Base-by-base conservation (phyloP, 2,113 vertebrate species). In the Sinocyclocheilus anshuiensis region DNA sequence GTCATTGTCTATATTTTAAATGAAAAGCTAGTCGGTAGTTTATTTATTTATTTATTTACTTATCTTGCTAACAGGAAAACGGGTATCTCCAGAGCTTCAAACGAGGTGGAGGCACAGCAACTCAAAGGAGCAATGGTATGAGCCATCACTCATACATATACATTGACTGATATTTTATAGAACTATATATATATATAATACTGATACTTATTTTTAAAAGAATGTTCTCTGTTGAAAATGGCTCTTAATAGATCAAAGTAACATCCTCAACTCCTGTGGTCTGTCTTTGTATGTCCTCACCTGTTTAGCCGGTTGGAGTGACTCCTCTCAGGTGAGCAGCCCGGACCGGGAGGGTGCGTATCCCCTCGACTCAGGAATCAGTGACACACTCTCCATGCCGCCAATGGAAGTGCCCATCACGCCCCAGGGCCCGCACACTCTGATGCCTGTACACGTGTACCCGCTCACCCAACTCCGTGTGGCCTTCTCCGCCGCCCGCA, bases 311-410 rank as follows among this genome's bases (percentile, higher is more conserved):
- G 95, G 95, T 82, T 99, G 97, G 97, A 98, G 96, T 50, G 97
- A 98, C 90, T 97, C 96, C 15, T 98, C 98, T 78, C 97, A 97
- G 91, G 95, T 98, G 92, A 98, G 96, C 96, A 98, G 97, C 89
- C 97, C 98, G 1, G 97, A 99, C 84, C 91, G 96, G 84, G 97
- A 97, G 82, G 94, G 91, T 29, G 86, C 92, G n/a, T 98, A 96
- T 87, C 94, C 96, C 6, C 93, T 94, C 74, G 98, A 99, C 89
- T 98, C 97, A 0, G 97, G 97, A 61, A 96, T 96, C 33, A 96
- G 97, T 1, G 97, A 98, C 87, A 97, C 97, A 0, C 94, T 96
- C 48, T 96, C 96, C 1, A 93, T 97, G 63, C 96, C 97, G 1
- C 93, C 96, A 0, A 88, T 97, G 85, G 97, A 98, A 2, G 89